Conservation (phyloP, 2,797 vertebrate species). For the Lutjanus campechanus region DNA sequence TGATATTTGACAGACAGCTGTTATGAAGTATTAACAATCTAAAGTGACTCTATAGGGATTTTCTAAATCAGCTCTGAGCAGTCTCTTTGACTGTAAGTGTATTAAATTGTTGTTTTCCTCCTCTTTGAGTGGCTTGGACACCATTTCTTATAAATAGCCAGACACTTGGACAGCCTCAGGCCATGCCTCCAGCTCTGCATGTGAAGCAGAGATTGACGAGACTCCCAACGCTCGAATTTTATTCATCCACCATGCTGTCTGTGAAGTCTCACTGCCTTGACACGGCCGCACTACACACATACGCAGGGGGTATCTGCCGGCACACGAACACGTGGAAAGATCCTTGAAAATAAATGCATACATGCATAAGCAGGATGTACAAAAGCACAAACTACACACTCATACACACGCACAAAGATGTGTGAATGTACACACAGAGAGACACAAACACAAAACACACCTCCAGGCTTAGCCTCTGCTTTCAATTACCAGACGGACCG, state of each 20-base stretch:
- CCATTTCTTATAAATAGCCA: constrained; percentile 57
- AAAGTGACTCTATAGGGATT: background rate
- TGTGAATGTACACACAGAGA: background rate
- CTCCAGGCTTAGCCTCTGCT: constrained; percentile 77
- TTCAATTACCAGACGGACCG: constrained; percentile 80
- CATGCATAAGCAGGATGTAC: constrained; percentile 45
- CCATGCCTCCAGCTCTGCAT: constrained; percentile 64
- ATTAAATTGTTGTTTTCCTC: constrained; percentile 50
- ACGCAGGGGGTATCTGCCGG: background rate
- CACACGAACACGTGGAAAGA: constrained; percentile 21
- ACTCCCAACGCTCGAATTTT: constrained; percentile 37
- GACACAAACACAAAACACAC: constrained; percentile 57
- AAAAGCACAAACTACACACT: constrained; percentile 32
- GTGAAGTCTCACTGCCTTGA: constrained; percentile 39
- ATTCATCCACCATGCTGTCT: constrained; percentile 38
- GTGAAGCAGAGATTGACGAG: constrained; percentile 63
- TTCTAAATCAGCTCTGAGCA: background rate
- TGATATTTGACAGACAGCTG: constrained; percentile 36
- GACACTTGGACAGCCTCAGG: constrained; percentile 60
- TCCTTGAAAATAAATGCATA: constrained; percentile 53
- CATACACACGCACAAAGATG: background rate
- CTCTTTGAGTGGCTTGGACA: constrained; percentile 40
- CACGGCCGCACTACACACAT: constrained; percentile 13
- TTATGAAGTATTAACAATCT: constrained; percentile 28
- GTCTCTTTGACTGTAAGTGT: constrained; percentile 8